Conservation (phyloP, 1,140 invertebrate genomes). For the Ips typographus region DNA sequence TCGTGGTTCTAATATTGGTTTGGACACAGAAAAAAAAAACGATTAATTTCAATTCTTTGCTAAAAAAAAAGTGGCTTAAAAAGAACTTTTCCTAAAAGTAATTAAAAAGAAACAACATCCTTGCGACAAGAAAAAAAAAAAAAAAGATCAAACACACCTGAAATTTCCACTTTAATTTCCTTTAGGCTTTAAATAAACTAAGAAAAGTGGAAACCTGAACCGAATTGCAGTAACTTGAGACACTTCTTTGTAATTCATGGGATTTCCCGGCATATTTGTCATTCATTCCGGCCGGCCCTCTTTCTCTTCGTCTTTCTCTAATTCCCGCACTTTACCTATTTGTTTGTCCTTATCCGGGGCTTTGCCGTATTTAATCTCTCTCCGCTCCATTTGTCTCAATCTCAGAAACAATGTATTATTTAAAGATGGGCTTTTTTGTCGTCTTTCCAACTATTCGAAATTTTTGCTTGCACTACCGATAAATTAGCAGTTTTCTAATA, state of each 20-base stretch:
- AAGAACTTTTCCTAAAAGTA: neutral
- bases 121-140: slow-evolving; percentile 1
- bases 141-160: slow-evolving; percentile 41
- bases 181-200: slow-evolving; percentile 43
- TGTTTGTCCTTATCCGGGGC: slow-evolving; percentile 29
- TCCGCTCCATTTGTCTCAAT: slow-evolving; percentile 50
- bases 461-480: slow-evolving; percentile 26
- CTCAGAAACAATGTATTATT: slow-evolving; percentile 51
- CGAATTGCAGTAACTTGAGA: slow-evolving; percentile 50
- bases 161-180: slow-evolving; percentile 48
- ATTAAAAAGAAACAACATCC: neutral
- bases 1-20: neutral
- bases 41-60: neutral
- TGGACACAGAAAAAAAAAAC: neutral
- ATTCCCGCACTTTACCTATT: slow-evolving; percentile 17
- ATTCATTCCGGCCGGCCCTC: slow-evolving; percentile 43
- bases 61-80: neutral
- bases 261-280: slow-evolving; percentile 52
- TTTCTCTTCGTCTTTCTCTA: slow-evolving; percentile 29
- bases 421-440: slow-evolving; percentile 43
- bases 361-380: slow-evolving; percentile 49
- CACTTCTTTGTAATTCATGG: slow-evolving; percentile 52
- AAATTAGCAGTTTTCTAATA: no score
- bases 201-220: slow-evolving; percentile 44
- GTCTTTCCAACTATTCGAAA: slow-evolving; percentile 41